Conservation (phyloP, 1,140 invertebrate genomes). For the Phenacoccus solenopsis region DNA sequence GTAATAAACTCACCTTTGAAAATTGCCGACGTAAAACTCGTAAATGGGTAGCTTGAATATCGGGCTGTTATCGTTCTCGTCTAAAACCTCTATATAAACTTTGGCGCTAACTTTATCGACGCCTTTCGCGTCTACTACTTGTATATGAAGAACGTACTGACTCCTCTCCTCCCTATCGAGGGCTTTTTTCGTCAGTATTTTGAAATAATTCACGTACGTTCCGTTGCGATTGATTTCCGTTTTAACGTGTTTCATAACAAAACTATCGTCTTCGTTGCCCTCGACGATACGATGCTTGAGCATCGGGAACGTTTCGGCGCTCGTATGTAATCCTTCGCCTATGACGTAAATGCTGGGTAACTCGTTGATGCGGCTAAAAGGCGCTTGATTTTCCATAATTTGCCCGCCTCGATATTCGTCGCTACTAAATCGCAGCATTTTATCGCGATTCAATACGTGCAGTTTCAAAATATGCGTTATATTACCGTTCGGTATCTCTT, state of each 20-base stretch:
- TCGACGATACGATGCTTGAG: conserved; percentile 63
- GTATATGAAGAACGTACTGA: conserved; percentile 55
- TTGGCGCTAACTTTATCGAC: conserved; percentile 58
- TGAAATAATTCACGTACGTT: conserved; percentile 2
- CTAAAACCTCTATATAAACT: conserved; percentile 56
- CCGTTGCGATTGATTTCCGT: conserved; percentile 9
- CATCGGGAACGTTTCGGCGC: conserved; percentile 30
- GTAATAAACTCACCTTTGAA: conserved; percentile 32
- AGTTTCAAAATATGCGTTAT: conserved; percentile 65
- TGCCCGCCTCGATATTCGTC: conserved; percentile 45
- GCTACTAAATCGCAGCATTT: conserved; percentile 64
- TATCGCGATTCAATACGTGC: conserved; percentile 63
- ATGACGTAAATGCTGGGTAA: conserved; percentile 49
- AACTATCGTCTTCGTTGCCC: conserved; percentile 53
- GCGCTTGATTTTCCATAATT: conserved; percentile 57
- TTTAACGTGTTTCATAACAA: conserved; percentile 48
- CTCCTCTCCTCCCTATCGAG: conserved; percentile 57
- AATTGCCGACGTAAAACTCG: conserved; percentile 53
- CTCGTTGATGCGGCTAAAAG: conserved; percentile 51
- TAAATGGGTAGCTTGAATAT: conserved; percentile 64
- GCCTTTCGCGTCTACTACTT: conserved; percentile 57
- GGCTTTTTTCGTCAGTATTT: conserved; percentile 44
- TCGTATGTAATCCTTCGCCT: conserved; percentile 13
- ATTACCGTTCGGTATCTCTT: conserved; percentile 62
- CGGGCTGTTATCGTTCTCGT: conserved; percentile 85